These are phyloP conservation scores for Cistogaster globosa DNA, from an alignment of 2,888 invertebrate genomes.

Conservation along the genomic window DNA sequence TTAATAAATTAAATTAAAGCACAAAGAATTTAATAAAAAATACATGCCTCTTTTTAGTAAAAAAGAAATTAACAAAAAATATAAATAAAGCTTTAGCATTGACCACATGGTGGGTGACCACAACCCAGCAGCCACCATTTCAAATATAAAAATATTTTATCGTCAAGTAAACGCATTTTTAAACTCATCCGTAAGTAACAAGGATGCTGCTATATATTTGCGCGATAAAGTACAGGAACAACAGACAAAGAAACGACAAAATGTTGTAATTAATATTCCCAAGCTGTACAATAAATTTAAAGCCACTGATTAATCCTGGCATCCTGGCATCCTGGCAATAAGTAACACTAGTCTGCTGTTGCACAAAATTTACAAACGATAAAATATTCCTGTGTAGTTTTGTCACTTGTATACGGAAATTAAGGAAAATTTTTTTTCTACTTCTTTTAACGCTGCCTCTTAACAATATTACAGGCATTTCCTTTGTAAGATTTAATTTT, in stretches of 20 bases:
- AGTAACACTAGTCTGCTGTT: constrained; percentile 12
- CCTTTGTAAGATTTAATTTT: not conserved
- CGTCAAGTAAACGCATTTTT: constrained; percentile 19
- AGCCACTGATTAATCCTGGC: constrained; percentile 75
- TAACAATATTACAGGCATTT: not conserved
- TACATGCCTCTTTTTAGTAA: not conserved
- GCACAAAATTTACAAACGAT: not conserved
- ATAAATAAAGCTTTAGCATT: constrained; percentile 59
- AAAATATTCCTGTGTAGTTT: not conserved
- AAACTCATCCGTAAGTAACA: constrained; percentile 47
- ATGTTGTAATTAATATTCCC: constrained; percentile 76
- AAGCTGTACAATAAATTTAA: constrained; percentile 76
- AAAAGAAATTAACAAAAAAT: constrained; percentile 32
- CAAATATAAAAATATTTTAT: constrained; percentile 47
- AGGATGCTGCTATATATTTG: constrained; percentile 25
- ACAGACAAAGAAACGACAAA: not conserved
- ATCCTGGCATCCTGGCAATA: constrained; percentile 68
- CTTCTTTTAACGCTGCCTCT: not conserved
- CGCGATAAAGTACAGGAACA: constrained; percentile 31
- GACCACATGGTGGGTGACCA: constrained; percentile 44
- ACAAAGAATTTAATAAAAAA: constrained; percentile 8
- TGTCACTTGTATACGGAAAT: not conserved
- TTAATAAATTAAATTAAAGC: constrained; percentile 34
- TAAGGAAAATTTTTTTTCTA: not conserved
- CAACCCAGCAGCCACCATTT: not conserved